A percentile compares a stretch with the other conserved stretches of the same genome.
Conservation (phyloP, 2,888 invertebrate species). For the Drosophila pseudotalamancana region DNA sequence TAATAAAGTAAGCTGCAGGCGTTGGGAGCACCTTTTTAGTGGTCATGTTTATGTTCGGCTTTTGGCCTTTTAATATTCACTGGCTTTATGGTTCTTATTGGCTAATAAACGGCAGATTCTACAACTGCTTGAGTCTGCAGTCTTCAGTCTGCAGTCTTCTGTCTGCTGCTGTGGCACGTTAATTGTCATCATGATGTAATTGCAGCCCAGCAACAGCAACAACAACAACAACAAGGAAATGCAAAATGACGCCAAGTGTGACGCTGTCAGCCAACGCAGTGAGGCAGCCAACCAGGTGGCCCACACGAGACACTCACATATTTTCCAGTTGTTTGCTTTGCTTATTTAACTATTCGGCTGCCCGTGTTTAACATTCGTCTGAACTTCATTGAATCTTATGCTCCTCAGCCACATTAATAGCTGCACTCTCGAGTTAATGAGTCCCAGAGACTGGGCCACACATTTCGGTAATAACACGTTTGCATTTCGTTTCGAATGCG, state of each 20-base stretch:
- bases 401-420: constrained; percentile 53
- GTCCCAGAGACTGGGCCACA: constrained; percentile 34
- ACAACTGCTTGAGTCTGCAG: constrained; percentile 13
- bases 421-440: constrained; percentile 57
- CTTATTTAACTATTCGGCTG: constrained; percentile 31
- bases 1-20: constrained; percentile 35
- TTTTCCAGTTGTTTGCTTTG: constrained; percentile 40
- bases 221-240: constrained; percentile 72
- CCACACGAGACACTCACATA: constrained; percentile 18
- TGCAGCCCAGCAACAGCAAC: constrained; percentile 36
- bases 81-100: constrained; percentile 11
- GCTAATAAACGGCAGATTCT: constrained; percentile 17
- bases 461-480: constrained; percentile 71
- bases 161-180: too few relatives aligned
- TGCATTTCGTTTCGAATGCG: constrained; percentile 62
- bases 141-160: too few relatives aligned
- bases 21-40: constrained; percentile 37
- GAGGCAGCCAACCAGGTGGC: constrained; percentile 20
- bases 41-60: constrained; percentile 24
- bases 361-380: constrained; percentile 35
- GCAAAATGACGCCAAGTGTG: constrained; percentile 75
- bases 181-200: constrained; percentile 78
- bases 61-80: constrained; percentile 14
- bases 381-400: constrained; percentile 65
- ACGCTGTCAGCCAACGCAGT: constrained; percentile 47